These are phyloP conservation scores for Cyanoramphus novaezelandiae DNA, from an alignment of 2,113 vertebrate species.

Conservation along the genomic window DNA sequence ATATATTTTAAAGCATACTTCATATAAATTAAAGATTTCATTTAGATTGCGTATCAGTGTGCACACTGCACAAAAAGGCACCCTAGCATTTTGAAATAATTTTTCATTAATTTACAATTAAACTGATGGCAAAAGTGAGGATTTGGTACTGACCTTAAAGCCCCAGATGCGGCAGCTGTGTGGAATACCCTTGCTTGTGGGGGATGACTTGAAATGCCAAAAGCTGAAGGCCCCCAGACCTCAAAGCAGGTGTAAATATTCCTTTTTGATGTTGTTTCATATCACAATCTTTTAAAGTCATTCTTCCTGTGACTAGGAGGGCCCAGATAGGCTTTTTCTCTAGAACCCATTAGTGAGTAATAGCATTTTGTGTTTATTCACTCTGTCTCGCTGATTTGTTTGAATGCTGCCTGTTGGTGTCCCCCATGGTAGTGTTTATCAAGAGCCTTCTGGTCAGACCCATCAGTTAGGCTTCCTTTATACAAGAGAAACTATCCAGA, in stretches of 20 bases:
- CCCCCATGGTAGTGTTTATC: fast-evolving
- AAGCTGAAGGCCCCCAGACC: not conserved
- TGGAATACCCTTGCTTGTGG: not conserved
- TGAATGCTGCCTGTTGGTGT: not conserved
- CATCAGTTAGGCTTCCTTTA: not conserved
- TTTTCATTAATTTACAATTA: not conserved
- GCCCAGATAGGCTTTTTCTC: not conserved
- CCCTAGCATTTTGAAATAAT: not conserved
- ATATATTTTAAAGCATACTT: not conserved
- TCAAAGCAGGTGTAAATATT: not conserved
- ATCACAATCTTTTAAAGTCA: not conserved
- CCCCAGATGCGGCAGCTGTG: fast-evolving
- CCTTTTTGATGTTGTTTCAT: not conserved
- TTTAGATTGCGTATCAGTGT: not conserved
- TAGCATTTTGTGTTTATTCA: not conserved
- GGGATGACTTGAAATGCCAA: not conserved
- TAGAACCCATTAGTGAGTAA: not conserved
- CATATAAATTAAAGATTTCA: not conserved
- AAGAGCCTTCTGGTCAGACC: fast-evolving
- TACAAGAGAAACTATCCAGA: not conserved
- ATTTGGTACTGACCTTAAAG: not conserved
- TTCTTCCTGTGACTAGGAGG: not conserved
- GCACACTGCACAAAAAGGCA: not conserved
- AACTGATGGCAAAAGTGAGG: not conserved
- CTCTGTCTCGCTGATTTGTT: fast-evolving